phyloP scores from a whole-genome alignment of 2,113 vertebrate species.

The Empidonax alnorum region DNA sequence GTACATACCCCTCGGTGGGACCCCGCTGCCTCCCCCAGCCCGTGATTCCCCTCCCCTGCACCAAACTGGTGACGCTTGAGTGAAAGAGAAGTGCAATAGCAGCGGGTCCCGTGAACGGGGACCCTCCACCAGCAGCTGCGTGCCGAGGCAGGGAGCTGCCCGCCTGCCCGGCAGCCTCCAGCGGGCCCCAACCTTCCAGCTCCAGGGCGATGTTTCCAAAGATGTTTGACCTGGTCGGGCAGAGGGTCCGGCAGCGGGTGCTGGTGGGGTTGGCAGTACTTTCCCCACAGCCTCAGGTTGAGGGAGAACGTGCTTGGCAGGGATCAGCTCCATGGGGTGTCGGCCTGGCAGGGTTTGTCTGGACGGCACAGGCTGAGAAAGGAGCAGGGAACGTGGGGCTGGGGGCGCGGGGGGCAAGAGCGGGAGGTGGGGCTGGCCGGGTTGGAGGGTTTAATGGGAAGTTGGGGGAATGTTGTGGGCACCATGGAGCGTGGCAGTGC shows the following conservation, averaged over 20 bases:
- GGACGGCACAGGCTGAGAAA: fast-evolving
- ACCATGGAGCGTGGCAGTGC: fast-evolving
- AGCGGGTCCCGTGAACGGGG: not conserved
- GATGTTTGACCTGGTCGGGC: not conserved
- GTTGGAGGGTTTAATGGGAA: not conserved
- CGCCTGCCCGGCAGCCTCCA: not conserved
- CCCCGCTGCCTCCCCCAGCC: not conserved
- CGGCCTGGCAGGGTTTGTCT: not conserved
- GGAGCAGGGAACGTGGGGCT: not conserved
- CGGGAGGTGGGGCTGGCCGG: not conserved
- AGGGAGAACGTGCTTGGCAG: fast-evolving
- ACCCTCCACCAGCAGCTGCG: not conserved
- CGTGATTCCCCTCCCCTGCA: not conserved
- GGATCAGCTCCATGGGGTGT: fast-evolving
- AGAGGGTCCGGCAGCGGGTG: not conserved
- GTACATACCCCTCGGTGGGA: not conserved
- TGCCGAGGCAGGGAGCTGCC: not conserved
- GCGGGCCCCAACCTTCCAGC: not conserved
- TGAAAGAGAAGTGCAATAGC: slow-evolving; percentile 69
- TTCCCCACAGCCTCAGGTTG: fast-evolving
- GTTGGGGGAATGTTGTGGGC: not conserved
- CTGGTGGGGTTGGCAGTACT: not conserved
- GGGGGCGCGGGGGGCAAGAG: not conserved
- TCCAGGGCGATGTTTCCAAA: not conserved
- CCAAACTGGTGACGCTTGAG: slow-evolving; percentile 21